These are phyloP conservation scores for Callithrix jacchus DNA, from an alignment of 2,113 vertebrate genomes.

Conservation along the genomic window DNA sequence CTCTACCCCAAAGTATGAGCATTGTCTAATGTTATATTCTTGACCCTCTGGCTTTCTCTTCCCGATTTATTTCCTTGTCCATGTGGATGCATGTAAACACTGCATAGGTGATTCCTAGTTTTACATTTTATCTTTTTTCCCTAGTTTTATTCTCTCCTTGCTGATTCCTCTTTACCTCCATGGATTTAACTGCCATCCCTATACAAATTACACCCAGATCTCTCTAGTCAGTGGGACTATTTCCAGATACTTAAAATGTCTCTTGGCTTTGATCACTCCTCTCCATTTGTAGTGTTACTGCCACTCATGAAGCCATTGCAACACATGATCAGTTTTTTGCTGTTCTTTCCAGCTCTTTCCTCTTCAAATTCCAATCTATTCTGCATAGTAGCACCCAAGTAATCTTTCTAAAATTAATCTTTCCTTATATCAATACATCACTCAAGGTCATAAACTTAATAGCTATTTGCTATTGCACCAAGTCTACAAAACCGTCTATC, in stretches of 20 bases:
- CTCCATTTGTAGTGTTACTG: background rate
- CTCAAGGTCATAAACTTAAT: background rate
- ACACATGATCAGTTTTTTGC: background rate
- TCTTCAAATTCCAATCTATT: slow-evolving; percentile 10
- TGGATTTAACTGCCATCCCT: background rate
- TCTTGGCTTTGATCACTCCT: slow-evolving; percentile 24
- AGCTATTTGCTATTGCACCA: background rate
- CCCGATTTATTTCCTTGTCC: background rate
- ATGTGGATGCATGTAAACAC: background rate
- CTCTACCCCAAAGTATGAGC: background rate
- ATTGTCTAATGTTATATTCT: background rate
- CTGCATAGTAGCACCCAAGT: background rate
- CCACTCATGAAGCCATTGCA: background rate
- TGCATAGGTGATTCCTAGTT: background rate
- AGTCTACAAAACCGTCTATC: background rate
- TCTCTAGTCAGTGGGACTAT: background rate
- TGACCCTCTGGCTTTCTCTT: background rate
- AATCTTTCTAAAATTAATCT: slow-evolving; percentile 16
- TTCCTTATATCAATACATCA: background rate
- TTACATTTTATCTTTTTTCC: slow-evolving; percentile 15
- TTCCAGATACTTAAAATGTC: slow-evolving; percentile 33
- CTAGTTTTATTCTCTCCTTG: slow-evolving; percentile 1
- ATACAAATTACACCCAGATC: background rate
- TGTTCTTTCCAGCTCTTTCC: background rate
- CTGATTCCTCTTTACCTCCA: background rate